Evolutionary conservation across 1,140 invertebrate genomes (phyloP), one percentile per base, ranked within the genome.

Genomic region (Diorhabda elongata): DNA sequence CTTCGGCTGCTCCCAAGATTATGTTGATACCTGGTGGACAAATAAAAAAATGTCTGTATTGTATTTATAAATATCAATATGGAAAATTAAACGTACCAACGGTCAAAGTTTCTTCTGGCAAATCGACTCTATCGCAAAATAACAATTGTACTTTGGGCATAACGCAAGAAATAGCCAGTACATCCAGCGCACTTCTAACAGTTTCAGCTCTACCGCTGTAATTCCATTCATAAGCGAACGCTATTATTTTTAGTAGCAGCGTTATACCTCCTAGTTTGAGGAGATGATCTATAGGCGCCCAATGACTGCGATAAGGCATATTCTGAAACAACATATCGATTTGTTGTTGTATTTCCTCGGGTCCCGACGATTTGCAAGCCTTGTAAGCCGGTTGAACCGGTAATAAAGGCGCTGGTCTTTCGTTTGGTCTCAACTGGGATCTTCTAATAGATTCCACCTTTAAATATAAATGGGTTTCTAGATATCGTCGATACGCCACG

Each of bases 141-240:
- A 91, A 77, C 42, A 93, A 77, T 84, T 96, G 95, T 0, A 94
- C 92, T 73, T 90, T 88, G n/a, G 95, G 94, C 73, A 94, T 90
- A 7, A 97, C 90, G 67, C 92, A 92, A 80, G 94, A 96, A 59
- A 98, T 91, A 1, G 92, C 90, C 11, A 98, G 84, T 58, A 95
- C 92, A 82, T 98, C 96, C 61, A 98, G 79, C 4, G 94, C 95
- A 57, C 91, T 92, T 45, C 93, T 86, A 1, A 97, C 92, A 0
- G 94, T 97, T 81, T 98, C 96, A 11, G 90, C 89, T 73, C 92
- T 88, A 69, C 93, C 92, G 71, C 90, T 91, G 78, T 92, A 96
- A 81, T 92, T 94, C 94, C 95, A 97, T 75, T 96, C 93, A 75
- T 94, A 92, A 0, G 94, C 90, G 78, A 94, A 91, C 2, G 92